phyloP scores from a whole-genome alignment of 1,140 invertebrate species.

The Drosophila serrata region DNA sequence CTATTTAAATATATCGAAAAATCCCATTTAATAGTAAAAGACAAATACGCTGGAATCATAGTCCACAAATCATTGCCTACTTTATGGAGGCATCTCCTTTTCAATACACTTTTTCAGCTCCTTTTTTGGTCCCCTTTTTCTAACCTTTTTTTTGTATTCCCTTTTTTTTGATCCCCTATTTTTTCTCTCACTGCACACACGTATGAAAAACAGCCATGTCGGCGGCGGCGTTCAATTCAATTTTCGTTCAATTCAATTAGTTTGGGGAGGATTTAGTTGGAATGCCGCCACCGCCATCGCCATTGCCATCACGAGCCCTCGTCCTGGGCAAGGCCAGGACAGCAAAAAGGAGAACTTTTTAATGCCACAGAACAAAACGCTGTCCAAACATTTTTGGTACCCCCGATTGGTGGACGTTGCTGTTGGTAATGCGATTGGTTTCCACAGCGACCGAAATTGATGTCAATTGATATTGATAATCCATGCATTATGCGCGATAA shows the following conservation, averaged over 20 bases:
- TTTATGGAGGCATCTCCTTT: too few relatives aligned
- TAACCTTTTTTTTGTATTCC: too few relatives aligned
- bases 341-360: constrained; percentile 44
- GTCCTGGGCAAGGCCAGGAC: constrained; percentile 5
- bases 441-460: constrained; percentile 47
- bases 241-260: constrained; percentile 65
- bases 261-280: constrained; percentile 55
- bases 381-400: constrained; percentile 37
- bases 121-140: too few relatives aligned
- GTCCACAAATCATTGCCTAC: too few relatives aligned
- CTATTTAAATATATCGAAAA: too few relatives aligned
- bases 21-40: too few relatives aligned
- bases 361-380: constrained; percentile 47
- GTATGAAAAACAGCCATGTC: constrained; percentile 22
- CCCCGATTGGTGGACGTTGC: background rate
- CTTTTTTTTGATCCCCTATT: too few relatives aligned
- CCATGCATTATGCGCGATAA: constrained; percentile 68
- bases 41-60: too few relatives aligned
- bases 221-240: constrained; percentile 50
- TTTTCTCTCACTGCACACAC: constrained; percentile 13
- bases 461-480: constrained; percentile 70
- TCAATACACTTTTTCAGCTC: too few relatives aligned
- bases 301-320: background rate
- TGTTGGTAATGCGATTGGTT: constrained; percentile 45
- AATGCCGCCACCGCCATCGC: constrained; percentile 27